Percentiles rank a stretch among this genome's conserved stretches.
Conservation (phyloP, 2,113 vertebrate species). For the Austrofundulus limnaeus region DNA sequence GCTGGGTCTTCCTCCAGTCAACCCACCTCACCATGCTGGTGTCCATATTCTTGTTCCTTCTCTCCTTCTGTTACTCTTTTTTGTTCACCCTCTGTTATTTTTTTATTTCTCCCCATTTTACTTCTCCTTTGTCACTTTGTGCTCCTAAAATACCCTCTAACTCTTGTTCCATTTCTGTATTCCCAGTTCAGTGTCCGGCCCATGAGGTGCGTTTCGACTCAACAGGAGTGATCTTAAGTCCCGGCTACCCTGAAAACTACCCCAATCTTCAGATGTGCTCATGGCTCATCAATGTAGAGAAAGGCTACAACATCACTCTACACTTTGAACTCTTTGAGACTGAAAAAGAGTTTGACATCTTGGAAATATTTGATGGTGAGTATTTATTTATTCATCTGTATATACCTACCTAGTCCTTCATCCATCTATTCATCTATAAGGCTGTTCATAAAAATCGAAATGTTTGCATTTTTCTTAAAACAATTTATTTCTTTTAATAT, state of each 20-base stretch:
- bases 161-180: constrained; percentile 12
- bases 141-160: neutral
- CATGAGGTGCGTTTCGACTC: constrained; percentile 95
- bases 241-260: constrained; percentile 94
- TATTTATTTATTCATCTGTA: neutral
- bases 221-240: constrained; percentile 93
- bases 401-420: too few species aligned
- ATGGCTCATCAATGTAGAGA: constrained; percentile 96
- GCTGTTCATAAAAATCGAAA: too few species aligned
- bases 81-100: neutral
- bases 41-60: neutral
- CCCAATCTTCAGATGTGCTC: constrained; percentile 98
- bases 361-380: constrained; percentile 97
- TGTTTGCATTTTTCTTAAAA: too few species aligned
- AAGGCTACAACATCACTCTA: constrained; percentile 96
- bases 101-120: neutral
- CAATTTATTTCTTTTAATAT: too few species aligned
- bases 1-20: neutral
- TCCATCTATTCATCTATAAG: too few species aligned
- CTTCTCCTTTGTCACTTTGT: neutral
- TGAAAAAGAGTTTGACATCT: constrained; percentile 97
- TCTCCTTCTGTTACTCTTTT: neutral
- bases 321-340: constrained; percentile 97
- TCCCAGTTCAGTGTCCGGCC: constrained; percentile 90
- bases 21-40: neutral